Percentiles rank a stretch among this genome's conserved stretches.
phyloP scores from a whole-genome alignment of 2,113 vertebrate species.

The Rattus norvegicus region GRCr8 NC_086019.1:161438501-161439000 shows the following conservation, averaged over 20 bases:
- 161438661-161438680: background rate
- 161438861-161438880: too few relatives aligned
- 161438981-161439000: too few relatives aligned
- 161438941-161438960: background rate
- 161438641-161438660: background rate
- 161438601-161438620: background rate
- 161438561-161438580: background rate
- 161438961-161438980: background rate
- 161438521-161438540: conserved; percentile 98
- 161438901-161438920: conserved; percentile 20
- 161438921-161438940: background rate
- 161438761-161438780: background rate
- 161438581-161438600: conserved; percentile 19
- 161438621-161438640: background rate
- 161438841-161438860: too few relatives aligned
- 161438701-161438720: background rate
- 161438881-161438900: conserved; percentile 43
- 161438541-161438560: conserved; percentile 89
- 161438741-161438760: conserved; percentile 24
- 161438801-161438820: conserved; percentile 40
- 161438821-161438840: conserved; percentile 28
- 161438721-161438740: background rate
- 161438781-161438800: conserved; percentile 23
- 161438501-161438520: conserved; percentile 93
- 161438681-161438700: background rate